A percentile compares a stretch with the other conserved stretches of the same genome.
These are phyloP conservation scores for Halocynthia aurantium DNA, from an alignment of 23 tunicate species.

Conservation along the genomic window DNA sequence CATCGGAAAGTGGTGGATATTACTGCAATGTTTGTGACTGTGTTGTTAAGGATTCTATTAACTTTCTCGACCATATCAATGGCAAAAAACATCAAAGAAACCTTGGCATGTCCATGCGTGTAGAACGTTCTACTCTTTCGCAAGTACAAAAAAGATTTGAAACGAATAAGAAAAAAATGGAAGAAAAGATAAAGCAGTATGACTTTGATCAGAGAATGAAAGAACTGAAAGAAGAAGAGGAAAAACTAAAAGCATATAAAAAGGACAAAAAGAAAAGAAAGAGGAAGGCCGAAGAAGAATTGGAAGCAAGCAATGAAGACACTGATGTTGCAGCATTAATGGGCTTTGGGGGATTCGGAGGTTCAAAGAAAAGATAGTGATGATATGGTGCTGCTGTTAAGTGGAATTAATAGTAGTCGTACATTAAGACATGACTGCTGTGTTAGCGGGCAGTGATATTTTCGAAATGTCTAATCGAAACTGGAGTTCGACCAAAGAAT, in stretches of 20 bases:
- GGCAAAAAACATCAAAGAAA: conserved; percentile 98
- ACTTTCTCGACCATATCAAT: conserved; percentile 97
- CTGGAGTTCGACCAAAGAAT: too few species aligned
- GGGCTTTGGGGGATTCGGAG: conserved; percentile 98
- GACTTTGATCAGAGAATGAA: conserved; percentile 93
- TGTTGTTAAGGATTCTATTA: conserved; percentile 98
- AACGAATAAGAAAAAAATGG: conserved; percentile 72
- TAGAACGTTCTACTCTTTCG: conserved; percentile 87
- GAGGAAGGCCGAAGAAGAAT: conserved; percentile 46
- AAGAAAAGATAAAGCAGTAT: conserved; percentile 92
- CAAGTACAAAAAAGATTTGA: conserved; percentile 94
- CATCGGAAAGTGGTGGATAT: conserved; percentile 92
- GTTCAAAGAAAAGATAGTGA: conserved; percentile 64
- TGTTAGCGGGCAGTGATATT: too few species aligned
- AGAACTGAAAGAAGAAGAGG: conserved; percentile 94
- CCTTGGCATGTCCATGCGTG: conserved; percentile 97
- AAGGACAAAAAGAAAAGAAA: conserved; percentile 71
- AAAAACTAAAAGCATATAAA: conserved; percentile 78
- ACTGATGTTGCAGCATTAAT: conserved; percentile 84
- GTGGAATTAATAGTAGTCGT: too few species aligned
- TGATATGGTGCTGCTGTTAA: too few species aligned
- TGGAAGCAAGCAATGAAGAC: conserved; percentile 43
- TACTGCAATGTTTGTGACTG: conserved; percentile 99
- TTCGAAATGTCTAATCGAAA: too few species aligned
- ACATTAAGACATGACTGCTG: background rate